Base-by-base conservation (phyloP, 2,888 invertebrate species). In the Tipula helvola region DNA sequence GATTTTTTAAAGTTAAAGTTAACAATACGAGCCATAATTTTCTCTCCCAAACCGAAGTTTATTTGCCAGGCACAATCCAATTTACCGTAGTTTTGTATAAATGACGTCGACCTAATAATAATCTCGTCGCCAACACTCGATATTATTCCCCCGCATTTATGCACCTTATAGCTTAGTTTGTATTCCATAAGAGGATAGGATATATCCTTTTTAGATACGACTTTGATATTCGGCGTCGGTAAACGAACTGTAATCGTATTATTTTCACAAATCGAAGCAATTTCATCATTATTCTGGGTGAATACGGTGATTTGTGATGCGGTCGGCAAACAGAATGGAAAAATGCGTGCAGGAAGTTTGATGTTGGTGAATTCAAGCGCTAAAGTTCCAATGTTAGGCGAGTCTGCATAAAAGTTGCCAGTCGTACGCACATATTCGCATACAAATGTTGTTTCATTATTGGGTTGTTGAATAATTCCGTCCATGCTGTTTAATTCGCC, bases 31-130 rank as follows among this genome's bases (percentile, higher is more conserved):
- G 95, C 88, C 89, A 92, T 90, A 71, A 91, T 90, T 12, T 88
- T 87, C 39, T 89, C 89, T 4, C 88, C 90, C 0, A 87, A 88
- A 10, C 86, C 88, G 0, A 87, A 87, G 12, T 91, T 90, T 0
- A 96, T 89, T 36, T 92, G 89, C 97, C 97, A 97, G 0, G 93
- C 93, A 90, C 98, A 98, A 89, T 95, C 94, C 13, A 95, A 89
- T 0, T 92, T 90, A 12, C 90, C 90, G n/a, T 89, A 88, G 16
- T 57, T 52, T 39, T 86, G 52, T 57, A 36, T 12, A 84, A 90
- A 90, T 91, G 90, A 85, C 90, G 89, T 5, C 92, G 5, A 39
- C n/a, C n/a, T 91, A 87, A 89, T 87, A 90, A 88, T 47, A 92
- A 89, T 86, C 91, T 89, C 86, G 52, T 89, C 89, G 87, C 90